phyloP scores from a whole-genome alignment of 1,140 invertebrate species.

The Hydropsyche tenuis region DNA sequence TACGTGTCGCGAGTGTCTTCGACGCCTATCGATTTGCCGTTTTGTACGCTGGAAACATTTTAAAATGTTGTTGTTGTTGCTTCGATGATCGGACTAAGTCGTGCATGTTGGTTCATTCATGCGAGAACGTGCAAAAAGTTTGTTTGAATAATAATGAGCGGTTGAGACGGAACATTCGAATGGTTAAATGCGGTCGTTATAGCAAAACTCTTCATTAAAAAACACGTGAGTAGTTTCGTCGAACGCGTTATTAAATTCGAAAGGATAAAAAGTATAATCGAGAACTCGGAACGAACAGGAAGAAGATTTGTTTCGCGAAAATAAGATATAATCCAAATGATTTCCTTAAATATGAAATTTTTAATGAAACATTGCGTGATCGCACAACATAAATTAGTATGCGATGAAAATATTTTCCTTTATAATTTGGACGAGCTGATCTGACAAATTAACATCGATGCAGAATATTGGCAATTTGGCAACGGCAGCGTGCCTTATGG shows the following conservation, averaged over 20 bases:
- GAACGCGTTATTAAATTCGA: constrained; percentile 7
- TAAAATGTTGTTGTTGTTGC: no score
- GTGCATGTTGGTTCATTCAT: constrained; percentile 14
- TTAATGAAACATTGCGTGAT: no score
- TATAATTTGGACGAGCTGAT: not conserved
- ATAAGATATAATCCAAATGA: no score
- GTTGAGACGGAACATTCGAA: constrained; percentile 28
- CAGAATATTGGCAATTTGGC: no score
- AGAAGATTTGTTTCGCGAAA: no score
- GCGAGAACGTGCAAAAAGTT: not conserved
- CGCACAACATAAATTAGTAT: no score
- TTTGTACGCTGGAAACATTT: no score
- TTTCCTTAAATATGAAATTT: not conserved
- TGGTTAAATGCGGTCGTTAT: constrained; percentile 37
- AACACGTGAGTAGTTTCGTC: not conserved
- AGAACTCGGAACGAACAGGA: no score
- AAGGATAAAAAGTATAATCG: not conserved
- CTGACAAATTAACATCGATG: not conserved
- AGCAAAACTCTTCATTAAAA: constrained; percentile 28
- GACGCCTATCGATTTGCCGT: no score
- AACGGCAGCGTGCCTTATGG: not conserved
- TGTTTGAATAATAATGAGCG: constrained; percentile 14
- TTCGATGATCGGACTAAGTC: no score
- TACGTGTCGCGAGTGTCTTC: no score
- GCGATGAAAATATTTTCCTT: no score